A percentile compares a stretch with the other conserved stretches of the same genome.
Conservation (phyloP, 2,888 invertebrate species). For the Furcula furcula region DNA sequence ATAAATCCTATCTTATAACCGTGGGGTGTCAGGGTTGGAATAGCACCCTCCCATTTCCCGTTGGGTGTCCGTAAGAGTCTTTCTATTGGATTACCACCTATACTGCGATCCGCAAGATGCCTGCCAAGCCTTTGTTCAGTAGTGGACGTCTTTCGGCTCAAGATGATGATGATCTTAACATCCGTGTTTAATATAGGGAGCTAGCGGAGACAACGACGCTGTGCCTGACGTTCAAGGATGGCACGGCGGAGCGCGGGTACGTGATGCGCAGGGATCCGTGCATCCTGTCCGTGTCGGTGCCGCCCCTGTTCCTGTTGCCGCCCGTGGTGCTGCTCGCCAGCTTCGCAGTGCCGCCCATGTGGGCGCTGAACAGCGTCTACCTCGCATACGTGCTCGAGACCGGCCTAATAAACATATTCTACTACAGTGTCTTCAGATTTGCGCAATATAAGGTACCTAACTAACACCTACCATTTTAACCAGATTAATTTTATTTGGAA, state of each 20-base stretch:
- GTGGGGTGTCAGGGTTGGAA: too few species aligned
- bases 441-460: conserved; percentile 59
- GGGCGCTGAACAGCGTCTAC: conserved; percentile 58
- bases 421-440: conserved; percentile 57
- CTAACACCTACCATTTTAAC: too few species aligned
- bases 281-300: conserved; percentile 58
- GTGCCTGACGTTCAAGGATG: conserved; percentile 64
- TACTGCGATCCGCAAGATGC: too few species aligned
- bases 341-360: conserved; percentile 60
- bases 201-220: conserved; percentile 65
- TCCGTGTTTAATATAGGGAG: conserved; percentile 65
- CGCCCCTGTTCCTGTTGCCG: conserved; percentile 69
- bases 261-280: conserved; percentile 55
- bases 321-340: conserved; percentile 59
- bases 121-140: too few species aligned
- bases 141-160: too few species aligned
- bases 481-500: too few species aligned
- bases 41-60: too few species aligned
- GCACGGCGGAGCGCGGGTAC: conserved; percentile 57
- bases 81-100: too few species aligned
- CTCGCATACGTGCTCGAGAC: conserved; percentile 59
- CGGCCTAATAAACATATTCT: conserved; percentile 58
- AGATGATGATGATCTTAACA: too few species aligned
- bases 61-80: too few species aligned
- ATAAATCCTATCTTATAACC: too few species aligned